Evolutionary conservation across 2,888 invertebrate species (phyloP).

Genomic region (Vandiemenella viatica): DNA sequence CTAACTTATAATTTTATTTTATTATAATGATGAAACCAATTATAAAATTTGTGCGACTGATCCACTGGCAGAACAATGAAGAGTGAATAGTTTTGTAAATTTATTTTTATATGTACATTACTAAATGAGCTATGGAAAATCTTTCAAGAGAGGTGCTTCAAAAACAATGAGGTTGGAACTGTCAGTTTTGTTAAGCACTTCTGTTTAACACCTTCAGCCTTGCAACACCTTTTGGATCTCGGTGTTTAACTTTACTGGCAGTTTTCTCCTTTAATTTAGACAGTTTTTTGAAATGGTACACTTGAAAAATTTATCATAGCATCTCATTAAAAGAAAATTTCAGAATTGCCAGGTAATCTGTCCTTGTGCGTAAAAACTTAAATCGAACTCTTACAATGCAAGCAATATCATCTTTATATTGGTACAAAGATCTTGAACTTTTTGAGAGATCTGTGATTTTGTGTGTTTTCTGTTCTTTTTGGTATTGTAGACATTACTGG

Average conservation of each 20-base stretch:
- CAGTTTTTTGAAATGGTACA: neutral
- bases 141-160: neutral
- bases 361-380: neutral
- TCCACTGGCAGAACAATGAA: neutral
- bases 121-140: neutral
- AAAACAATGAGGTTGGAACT: neutral
- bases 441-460: neutral
- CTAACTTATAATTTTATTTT: neutral
- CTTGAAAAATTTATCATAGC: neutral
- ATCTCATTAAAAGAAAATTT: neutral
- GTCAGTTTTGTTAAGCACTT: neutral
- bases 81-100: neutral
- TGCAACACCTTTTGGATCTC: neutral
- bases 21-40: neutral
- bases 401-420: neutral
- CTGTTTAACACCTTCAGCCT: neutral
- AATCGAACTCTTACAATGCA: too few species aligned
- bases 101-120: neutral
- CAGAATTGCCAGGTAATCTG: neutral
- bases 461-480: neutral
- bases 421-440: neutral
- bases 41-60: neutral
- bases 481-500: too few species aligned
- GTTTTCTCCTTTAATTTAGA: neutral
- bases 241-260: neutral